Evolutionary conservation across 1,140 invertebrate species (phyloP), one percentile per base, ranked within the genome.

Genomic region (Drosophila subpulchrella): DNA sequence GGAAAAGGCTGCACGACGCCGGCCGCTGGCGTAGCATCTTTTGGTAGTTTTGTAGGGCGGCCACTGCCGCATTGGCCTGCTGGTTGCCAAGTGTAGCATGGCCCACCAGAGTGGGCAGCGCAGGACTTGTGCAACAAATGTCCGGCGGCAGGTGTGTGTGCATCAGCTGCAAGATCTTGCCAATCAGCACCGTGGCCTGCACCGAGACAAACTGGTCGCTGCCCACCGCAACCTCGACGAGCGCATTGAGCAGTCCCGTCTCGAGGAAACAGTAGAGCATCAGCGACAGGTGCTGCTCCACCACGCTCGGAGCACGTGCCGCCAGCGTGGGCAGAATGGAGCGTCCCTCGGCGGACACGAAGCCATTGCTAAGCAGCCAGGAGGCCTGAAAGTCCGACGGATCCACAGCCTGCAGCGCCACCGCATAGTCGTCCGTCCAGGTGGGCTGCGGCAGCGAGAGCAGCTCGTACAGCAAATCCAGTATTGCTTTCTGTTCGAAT

Each of bases 341-440:
- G 60, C 94, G 95, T 12, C 97, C 98, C 93, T 99, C 98, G 38
- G 96, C 95, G 6, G 96, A 97, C 0, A 99, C 96, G 92, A 99
- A 99, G 12, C 97, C 98, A 92, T 98, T 97, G 68, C 95, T 96
- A 1, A 99, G 93, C 72, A 96, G 95, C 97, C 98, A 99, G 0
- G 95, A 94, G 50, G 98, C 96, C 88, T 94, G 94, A 86, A 95
- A 95, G 86, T 95, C 95, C 30, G 96, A 96, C 1, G 97, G 97
- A 94, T 98, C 97, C 41, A 98, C 95, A 41, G 97, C 97, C 67
- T 96, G 95, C 53, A 99, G 91, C 4, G 98, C 98, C 32, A 97
- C 95, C 27, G 95, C 95, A 72, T 98, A 96, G 91, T 98, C 97
- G 81, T 98, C 97, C 3, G 97, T 98, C 97, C 97, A 98, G 71